Evolutionary conservation across 2,888 invertebrate genomes (phyloP).

Genomic region (Epistrophe grossulariae): DNA sequence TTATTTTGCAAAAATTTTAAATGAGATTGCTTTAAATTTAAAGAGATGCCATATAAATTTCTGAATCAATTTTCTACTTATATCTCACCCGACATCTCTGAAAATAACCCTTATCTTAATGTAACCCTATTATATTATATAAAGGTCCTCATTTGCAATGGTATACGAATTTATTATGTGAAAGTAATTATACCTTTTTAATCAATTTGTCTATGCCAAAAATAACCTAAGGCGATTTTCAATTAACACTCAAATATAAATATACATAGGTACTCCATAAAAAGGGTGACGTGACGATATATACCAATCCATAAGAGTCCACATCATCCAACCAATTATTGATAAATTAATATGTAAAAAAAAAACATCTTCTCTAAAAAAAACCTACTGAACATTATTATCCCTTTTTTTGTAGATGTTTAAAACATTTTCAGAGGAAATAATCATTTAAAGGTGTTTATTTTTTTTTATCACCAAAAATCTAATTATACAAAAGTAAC

Average conservation of each 20-base stretch:
- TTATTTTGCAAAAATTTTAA: no score
- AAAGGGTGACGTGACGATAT: neutral
- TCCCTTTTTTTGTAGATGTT: slow-evolving; percentile 30
- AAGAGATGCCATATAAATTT: neutral
- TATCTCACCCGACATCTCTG: neutral
- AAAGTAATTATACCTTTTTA: slow-evolving; percentile 50
- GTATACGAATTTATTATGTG: slow-evolving; percentile 2
- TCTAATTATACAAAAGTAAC: slow-evolving; percentile 50
- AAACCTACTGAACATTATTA: neutral
- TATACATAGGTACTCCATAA: neutral
- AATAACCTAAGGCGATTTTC: slow-evolving; percentile 53
- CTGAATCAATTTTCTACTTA: neutral
- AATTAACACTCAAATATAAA: slow-evolving; percentile 25
- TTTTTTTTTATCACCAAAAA: slow-evolving; percentile 19
- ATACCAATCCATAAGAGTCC: neutral
- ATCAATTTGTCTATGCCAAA: slow-evolving; percentile 66
- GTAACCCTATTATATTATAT: neutral
- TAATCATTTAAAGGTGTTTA: slow-evolving; percentile 63
- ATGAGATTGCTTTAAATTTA: neutral
- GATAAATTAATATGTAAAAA: slow-evolving; percentile 58
- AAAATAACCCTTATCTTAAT: slow-evolving; percentile 6
- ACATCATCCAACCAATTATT: slow-evolving; percentile 44
- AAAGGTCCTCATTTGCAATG: neutral
- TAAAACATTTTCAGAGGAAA: slow-evolving; percentile 40
- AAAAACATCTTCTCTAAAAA: neutral